Conservation (phyloP, 2,888 invertebrate genomes). For the Drosophila birchii region DNA sequence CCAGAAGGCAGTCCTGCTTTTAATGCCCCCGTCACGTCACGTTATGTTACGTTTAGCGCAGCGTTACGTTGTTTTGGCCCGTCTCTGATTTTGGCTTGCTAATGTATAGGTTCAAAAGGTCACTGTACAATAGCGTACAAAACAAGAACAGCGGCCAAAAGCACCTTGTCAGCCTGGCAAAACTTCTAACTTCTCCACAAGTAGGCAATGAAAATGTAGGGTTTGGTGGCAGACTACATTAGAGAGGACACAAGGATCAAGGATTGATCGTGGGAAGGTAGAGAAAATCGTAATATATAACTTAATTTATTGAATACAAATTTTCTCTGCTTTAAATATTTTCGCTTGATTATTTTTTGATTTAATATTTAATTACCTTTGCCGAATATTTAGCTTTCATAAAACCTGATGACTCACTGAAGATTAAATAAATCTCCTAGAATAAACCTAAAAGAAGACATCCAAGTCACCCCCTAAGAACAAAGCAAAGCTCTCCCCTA, state of each 20-base stretch:
- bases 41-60: conserved; percentile 35
- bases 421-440: not conserved
- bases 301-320: too few species aligned
- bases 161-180: not conserved
- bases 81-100: conserved; percentile 75
- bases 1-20: conserved; percentile 43
- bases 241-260: not conserved
- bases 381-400: not conserved
- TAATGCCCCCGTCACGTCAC: conserved; percentile 55
- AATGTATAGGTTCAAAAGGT: conserved; percentile 77
- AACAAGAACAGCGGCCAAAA: not conserved
- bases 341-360: too few species aligned
- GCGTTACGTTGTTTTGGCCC: conserved; percentile 34
- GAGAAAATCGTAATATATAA: not conserved
- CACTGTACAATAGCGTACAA: conserved; percentile 40
- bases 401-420: not conserved
- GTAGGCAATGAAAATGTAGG: conserved; percentile 5
- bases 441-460: not conserved
- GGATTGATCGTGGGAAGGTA: not conserved
- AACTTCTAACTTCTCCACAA: not conserved
- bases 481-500: not conserved
- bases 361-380: not conserved
- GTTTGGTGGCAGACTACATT: not conserved
- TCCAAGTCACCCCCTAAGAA: not conserved
- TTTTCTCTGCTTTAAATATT: too few species aligned